These are phyloP conservation scores for Urocolius indicus DNA, from an alignment of 2,113 vertebrate genomes.

Conservation along the genomic window DNA sequence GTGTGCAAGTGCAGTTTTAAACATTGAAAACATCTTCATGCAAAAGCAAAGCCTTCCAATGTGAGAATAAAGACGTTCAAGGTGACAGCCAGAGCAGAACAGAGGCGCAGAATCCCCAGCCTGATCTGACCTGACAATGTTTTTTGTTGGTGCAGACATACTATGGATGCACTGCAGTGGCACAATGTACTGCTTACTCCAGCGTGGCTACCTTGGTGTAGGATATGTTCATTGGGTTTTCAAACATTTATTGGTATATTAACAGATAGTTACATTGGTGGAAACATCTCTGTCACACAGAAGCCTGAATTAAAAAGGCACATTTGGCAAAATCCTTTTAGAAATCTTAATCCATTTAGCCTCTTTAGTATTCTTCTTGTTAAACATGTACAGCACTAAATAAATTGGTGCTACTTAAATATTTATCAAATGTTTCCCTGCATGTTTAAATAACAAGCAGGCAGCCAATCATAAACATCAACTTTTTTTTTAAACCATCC, in stretches of 20 bases:
- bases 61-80: not conserved
- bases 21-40: not conserved
- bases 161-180: not conserved
- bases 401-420: constrained; percentile 59
- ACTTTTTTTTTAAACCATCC: not conserved
- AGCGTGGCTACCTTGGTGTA: not conserved
- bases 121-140: not conserved
- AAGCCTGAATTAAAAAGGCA: constrained; percentile 3
- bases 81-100: not conserved
- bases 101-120: not conserved
- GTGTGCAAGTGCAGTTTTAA: not conserved
- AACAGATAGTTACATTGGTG: not conserved
- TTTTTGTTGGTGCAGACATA: not conserved
- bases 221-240: not conserved
- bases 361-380: constrained; percentile 64
- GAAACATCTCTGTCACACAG: not conserved
- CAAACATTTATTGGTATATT: constrained; percentile 6
- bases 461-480: constrained; percentile 3
- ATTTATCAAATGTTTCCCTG: constrained; percentile 61
- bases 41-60: constrained; percentile 5
- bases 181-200: not conserved
- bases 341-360: constrained; percentile 56
- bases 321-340: constrained; percentile 4
- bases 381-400: constrained; percentile 60
- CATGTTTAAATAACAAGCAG: constrained; percentile 30